Base-by-base conservation (phyloP, 2,113 vertebrate species). In the Corythornis madagascariensis region DNA sequence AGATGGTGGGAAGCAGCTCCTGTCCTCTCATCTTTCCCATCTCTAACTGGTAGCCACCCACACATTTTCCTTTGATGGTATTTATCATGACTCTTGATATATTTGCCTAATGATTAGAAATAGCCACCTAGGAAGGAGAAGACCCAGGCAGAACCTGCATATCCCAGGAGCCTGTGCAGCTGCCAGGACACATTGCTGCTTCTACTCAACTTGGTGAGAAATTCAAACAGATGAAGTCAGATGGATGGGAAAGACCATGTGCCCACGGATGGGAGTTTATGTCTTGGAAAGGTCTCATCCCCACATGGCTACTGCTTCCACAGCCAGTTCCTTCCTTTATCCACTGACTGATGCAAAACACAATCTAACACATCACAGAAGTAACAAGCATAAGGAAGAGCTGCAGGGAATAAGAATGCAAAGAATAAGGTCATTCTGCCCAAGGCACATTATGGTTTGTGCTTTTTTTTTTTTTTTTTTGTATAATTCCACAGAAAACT, bases 351-450 rank as follows among this genome's bases (percentile, higher is more conserved):
- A 64, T 43, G 33, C 56, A 89, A 55, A 91, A 52, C 2, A 2
- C 77, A 74, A 7, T 45, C 60, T 79, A 80, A 70, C n/a, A 67
- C 72, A 77, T 80, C 28, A 38, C 40, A 74, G 42, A 77, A 70
- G 42, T 66, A 77, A 89, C 89, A 92, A 89, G 69, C 55, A 70
- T 69, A 47, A 92, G 75, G 50, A 93, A 47, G 83, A 79, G 40
- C 91, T 93, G 75, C 66, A 56, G 79, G 82, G 80, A 93, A 74
- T 86, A 88, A 67, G 89, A 89, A 80, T 72, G 77, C 24, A 67
- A 90, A 50, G 57, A 94, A 94, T 93, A 95, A 92, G 89, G 91
- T 91, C 89, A 76, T 93, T 75, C 90, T 86, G 88, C 93, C 80
- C 59, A 93, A 74, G 93, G 94, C 90, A 5, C 45, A 25, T 75